Base-by-base conservation (phyloP, 2,888 invertebrate genomes). In the Asteroscopus sphinx region DNA sequence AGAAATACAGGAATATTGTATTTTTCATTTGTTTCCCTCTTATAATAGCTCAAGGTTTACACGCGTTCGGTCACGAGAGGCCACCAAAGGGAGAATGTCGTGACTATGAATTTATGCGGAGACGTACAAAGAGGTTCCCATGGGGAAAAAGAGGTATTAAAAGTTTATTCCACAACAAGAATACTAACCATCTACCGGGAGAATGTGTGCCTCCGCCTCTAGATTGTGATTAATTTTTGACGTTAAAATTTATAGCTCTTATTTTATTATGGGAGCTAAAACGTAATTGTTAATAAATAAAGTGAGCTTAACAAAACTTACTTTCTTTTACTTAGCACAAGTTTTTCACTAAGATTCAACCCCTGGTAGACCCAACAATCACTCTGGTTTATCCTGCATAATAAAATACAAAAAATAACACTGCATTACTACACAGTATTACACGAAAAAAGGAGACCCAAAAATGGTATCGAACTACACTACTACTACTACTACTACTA, bases 111-210 rank as follows among this genome's bases (percentile, higher is more conserved):
- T 97, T 97, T 81, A 91, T 98, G 92, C 95, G 96, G 28, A 91
- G 96, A 54, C 96, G 98, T 32, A 96, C 93, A 48, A 98, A 97
- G 93, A 96, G 95, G 78, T 98, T 96, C 90, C 98, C 98, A n/a
- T 99, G 98, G 98, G 97, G 98, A 44, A 97, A 97, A 81, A 98
- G 98, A 35, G 95, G 95, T 16, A 16, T 21, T 73, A 95, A 96
- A 82, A 93, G 96, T n/a, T 90, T 98, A 15, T 97, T 98, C 95
- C 98, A 98, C 93, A 98, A 98, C 86, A 96, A 96, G 6, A 95
- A 96, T 46, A 81, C 89, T 30, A 98, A 98, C 83, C 93, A 83
- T 58, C 65, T 90, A 41, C 91, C 92, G 0, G 90, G 87, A 7
- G 92, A 93, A 62, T 93, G 93, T 73, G 78, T 71, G 52, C 82